Conservation (phyloP, 2,113 vertebrate genomes). For the Rutilus rutilus region DNA sequence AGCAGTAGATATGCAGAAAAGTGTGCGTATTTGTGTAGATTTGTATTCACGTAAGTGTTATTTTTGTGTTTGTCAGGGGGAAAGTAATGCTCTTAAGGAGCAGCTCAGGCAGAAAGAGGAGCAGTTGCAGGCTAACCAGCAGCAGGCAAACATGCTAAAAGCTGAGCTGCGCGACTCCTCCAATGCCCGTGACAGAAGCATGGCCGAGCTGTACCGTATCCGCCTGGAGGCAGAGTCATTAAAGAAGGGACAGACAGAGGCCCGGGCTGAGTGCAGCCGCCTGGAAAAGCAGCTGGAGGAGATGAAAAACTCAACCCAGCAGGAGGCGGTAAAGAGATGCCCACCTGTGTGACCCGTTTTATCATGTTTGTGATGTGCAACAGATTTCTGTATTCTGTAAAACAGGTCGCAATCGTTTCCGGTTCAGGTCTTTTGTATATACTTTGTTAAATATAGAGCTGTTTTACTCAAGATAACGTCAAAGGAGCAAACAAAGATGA, state of each 20-base stretch:
- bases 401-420: no score
- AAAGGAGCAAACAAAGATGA: no score
- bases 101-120: constrained; percentile 94
- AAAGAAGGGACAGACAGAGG: constrained; percentile 79
- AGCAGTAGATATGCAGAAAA: neutral
- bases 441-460: no score
- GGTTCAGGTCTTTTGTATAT: no score
- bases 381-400: no score
- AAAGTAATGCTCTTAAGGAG: constrained; percentile 84
- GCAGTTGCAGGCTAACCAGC: constrained; percentile 89
- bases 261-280: constrained; percentile 78
- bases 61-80: constrained; percentile 74
- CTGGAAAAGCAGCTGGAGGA: constrained; percentile 74
- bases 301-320: constrained; percentile 76
- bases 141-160: constrained; percentile 86
- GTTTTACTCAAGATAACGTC: no score
- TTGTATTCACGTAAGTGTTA: neutral
- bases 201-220: constrained; percentile 90
- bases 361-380: neutral
- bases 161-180: constrained; percentile 92
- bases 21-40: neutral
- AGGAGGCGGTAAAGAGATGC: constrained; percentile 78
- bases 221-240: constrained; percentile 83
- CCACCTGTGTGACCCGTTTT: neutral
- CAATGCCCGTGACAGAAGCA: constrained; percentile 88